Evolutionary conservation across 2,113 vertebrate genomes (phyloP).

Genomic region (Gasterosteus aculeatus): DNA sequence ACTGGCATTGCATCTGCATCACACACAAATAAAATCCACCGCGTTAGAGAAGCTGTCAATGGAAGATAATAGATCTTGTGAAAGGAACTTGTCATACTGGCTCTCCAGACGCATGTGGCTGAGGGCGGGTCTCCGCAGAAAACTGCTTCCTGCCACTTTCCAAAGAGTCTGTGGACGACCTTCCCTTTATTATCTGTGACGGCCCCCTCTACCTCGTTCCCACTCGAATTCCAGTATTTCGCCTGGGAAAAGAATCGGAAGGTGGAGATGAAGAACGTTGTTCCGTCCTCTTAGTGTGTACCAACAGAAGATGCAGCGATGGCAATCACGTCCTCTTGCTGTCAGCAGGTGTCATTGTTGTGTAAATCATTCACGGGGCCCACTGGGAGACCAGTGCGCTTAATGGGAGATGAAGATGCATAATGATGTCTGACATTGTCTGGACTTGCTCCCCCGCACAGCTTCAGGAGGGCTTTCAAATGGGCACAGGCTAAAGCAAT

Average conservation of each 20-base stretch:
- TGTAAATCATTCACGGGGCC: conserved; percentile 6
- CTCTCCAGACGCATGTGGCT: conserved; percentile 93
- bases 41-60: background rate
- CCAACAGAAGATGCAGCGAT: background rate
- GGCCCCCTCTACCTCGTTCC: conserved; percentile 92
- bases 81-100: conserved; percentile 81
- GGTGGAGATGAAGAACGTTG: background rate
- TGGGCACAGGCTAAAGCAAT: conserved; percentile 48
- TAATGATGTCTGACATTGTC: conserved; percentile 60
- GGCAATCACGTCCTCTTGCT: background rate
- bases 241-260: conserved; percentile 77
- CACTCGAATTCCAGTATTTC: conserved; percentile 94
- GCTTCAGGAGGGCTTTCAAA: conserved; percentile 50
- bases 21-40: conserved; percentile 18
- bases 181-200: conserved; percentile 89
- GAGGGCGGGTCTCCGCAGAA: conserved; percentile 89
- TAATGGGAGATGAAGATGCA: conserved; percentile 29
- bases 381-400: conserved; percentile 9
- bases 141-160: conserved; percentile 95
- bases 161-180: conserved; percentile 88
- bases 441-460: conserved; percentile 43
- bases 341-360: conserved; percentile 61
- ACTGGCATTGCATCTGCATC: conserved; percentile 83
- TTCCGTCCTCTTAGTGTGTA: background rate
- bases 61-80: background rate